These are phyloP conservation scores for Phoenoteleia sp. DNA, from an alignment of 2,888 invertebrate species.

Conservation along the genomic window DNA sequence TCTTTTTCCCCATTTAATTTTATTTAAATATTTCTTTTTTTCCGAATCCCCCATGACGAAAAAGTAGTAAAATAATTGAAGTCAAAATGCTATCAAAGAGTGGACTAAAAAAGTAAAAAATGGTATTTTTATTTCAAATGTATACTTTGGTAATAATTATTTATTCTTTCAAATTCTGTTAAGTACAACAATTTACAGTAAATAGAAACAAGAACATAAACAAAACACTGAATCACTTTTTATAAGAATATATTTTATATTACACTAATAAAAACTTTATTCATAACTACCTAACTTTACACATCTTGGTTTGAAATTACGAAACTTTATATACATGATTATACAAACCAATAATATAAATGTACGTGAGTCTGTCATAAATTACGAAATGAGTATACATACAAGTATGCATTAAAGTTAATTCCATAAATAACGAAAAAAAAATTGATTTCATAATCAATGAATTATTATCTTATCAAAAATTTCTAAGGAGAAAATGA, in stretches of 20 bases:
- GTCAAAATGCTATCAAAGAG: too few relatives aligned
- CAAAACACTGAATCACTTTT: constrained; percentile 27
- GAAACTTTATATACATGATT: constrained; percentile 46
- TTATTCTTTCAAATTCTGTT: too few relatives aligned
- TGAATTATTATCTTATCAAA: background rate
- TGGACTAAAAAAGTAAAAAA: too few relatives aligned
- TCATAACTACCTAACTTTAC: constrained; percentile 51
- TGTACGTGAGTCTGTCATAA: constrained; percentile 36
- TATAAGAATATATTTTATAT: constrained; percentile 28
- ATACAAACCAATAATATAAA: constrained; percentile 33
- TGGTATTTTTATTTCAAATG: too few relatives aligned
- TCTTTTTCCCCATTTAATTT: too few relatives aligned
- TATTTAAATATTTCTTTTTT: too few relatives aligned
- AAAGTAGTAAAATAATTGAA: too few relatives aligned
- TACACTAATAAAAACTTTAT: constrained; percentile 46
- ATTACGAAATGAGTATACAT: constrained; percentile 11
- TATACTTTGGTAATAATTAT: too few relatives aligned
- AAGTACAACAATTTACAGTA: background rate
- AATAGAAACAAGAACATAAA: constrained; percentile 35
- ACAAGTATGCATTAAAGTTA: background rate
- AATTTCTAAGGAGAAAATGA: too few relatives aligned
- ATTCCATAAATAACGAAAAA: background rate
- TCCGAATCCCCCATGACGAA: too few relatives aligned
- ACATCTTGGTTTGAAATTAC: constrained; percentile 49
- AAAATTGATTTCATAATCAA: background rate